Percentiles rank a stretch among this genome's conserved stretches.
phyloP scores from a whole-genome alignment of 2,113 vertebrate species.

The Hippoglossus stenolepis region DNA sequence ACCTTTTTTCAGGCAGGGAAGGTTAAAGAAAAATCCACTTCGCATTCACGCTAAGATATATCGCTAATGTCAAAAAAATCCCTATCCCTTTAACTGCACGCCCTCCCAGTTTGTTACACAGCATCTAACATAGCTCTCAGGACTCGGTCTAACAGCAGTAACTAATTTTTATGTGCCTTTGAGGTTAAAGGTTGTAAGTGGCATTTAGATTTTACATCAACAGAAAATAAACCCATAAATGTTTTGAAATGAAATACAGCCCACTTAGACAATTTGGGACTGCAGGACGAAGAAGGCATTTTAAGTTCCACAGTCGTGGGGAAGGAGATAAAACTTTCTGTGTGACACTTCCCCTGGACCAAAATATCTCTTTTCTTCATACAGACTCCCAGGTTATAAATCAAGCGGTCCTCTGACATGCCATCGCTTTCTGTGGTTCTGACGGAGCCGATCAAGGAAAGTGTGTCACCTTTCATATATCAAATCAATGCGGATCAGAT shows the following conservation, averaged over 20 bases:
- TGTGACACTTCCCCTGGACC: neutral
- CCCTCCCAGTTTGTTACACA: neutral
- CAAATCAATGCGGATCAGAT: slow-evolving; percentile 28
- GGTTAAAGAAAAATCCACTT: neutral
- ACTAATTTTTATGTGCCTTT: neutral
- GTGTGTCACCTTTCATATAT: slow-evolving; percentile 1
- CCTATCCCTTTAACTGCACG: neutral
- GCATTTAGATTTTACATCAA: slow-evolving; percentile 29
- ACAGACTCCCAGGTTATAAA: slow-evolving; percentile 20
- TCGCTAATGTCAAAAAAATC: neutral
- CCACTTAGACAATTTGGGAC: neutral
- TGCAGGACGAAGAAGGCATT: neutral
- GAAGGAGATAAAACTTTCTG: neutral
- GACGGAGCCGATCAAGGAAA: slow-evolving; percentile 34
- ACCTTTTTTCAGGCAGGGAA: neutral
- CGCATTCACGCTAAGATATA: neutral
- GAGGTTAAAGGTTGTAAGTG: slow-evolving; percentile 7
- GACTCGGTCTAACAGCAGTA: neutral
- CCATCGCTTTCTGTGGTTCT: neutral
- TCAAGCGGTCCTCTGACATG: slow-evolving; percentile 2
- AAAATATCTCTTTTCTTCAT: neutral
- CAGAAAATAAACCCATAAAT: slow-evolving; percentile 34
- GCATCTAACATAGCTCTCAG: neutral
- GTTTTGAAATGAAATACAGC: slow-evolving; percentile 11
- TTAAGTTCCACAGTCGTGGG: neutral